Evolutionary conservation across 2,888 invertebrate species (phyloP).

Genomic region (Drosophila monieri): DNA sequence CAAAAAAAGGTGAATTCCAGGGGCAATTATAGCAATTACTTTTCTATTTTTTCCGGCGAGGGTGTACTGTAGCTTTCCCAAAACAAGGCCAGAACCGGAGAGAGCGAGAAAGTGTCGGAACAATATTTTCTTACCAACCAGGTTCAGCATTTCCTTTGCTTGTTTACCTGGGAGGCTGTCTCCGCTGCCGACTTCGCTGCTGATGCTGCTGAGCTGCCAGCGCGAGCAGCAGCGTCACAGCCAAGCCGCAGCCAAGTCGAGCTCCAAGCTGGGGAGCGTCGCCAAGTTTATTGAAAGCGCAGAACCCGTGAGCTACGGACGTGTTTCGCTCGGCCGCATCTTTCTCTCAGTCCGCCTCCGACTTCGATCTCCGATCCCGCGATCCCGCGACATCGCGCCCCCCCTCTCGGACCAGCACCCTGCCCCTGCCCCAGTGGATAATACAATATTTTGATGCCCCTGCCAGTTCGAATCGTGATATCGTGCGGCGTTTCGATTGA

Average conservation of each 20-base stretch:
- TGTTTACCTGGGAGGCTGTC: conserved; percentile 1
- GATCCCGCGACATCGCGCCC: conserved; percentile 9
- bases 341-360: conserved; percentile 38
- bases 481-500: conserved; percentile 77
- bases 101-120: neutral
- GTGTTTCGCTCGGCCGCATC: conserved; percentile 75
- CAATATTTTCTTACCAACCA: neutral
- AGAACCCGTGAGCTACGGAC: conserved; percentile 82
- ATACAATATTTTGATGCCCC: neutral
- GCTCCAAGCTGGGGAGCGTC: conserved; percentile 67
- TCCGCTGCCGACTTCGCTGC: neutral
- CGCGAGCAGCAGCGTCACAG: conserved; percentile 19
- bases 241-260: conserved; percentile 45
- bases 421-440: conserved; percentile 17
- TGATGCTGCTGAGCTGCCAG: conserved; percentile 5
- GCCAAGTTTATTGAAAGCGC: conserved; percentile 80
- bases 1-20: conserved; percentile 26
- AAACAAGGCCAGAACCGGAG: conserved; percentile 6
- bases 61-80: neutral
- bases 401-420: conserved; percentile 10
- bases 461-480: conserved; percentile 52
- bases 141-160: conserved; percentile 16
- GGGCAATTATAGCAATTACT: conserved; percentile 51
- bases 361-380: conserved; percentile 26
- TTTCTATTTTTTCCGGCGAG: conserved; percentile 47